Base-by-base conservation (phyloP, 2,797 vertebrate species). In the Hylomyscus alleni region DNA sequence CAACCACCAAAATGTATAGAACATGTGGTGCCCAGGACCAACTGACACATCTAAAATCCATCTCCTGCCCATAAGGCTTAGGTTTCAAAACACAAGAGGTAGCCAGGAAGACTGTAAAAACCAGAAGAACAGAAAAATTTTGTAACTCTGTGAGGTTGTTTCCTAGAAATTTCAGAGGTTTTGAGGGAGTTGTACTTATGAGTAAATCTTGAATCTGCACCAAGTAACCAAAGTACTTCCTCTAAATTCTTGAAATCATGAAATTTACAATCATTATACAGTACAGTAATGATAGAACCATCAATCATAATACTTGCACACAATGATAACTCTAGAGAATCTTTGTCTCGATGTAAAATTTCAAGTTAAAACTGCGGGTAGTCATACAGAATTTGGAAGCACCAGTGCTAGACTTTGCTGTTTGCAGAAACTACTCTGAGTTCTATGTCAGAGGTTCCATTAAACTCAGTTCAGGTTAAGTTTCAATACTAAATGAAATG, bases 321-420 rank as follows among this genome's bases (percentile, higher is more conserved):
- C 26, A n/a, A 34, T 67, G 11, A 31, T 86, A 85, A 1, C n/a
- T 89, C 34, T 85, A 81, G 24, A 67, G 4, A 2, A 34, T 26
- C 1, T 60, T 65, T 15, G 85, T 31, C 3, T 13, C 5, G 29
- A 80, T 65, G 60, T 9, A 15, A 92, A 93, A 73, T 62, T 50
- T 58, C 58, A 3, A 83, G 62, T 84, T 82, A 84, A 93, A 95
- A 69, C 0, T 65, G 60, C 40, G 82, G 62, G 78, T 83, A 82
- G 12, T 2, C 60, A 13, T 19, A 40, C 7, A 50, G 40, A 62
- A 7, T 44, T 50, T 13, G 15, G 84, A 69, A 94, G 76, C 77
- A 52, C 0, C 22, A 15, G 54, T 60, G 44, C 56, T 40, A 56
- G 37, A 9, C 17, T 65, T 86, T 17, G 86, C 5, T 44, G n/a